These are phyloP conservation scores for Macaca mulatta DNA, from an alignment of 2,113 vertebrate species.

Conservation along the genomic window DNA sequence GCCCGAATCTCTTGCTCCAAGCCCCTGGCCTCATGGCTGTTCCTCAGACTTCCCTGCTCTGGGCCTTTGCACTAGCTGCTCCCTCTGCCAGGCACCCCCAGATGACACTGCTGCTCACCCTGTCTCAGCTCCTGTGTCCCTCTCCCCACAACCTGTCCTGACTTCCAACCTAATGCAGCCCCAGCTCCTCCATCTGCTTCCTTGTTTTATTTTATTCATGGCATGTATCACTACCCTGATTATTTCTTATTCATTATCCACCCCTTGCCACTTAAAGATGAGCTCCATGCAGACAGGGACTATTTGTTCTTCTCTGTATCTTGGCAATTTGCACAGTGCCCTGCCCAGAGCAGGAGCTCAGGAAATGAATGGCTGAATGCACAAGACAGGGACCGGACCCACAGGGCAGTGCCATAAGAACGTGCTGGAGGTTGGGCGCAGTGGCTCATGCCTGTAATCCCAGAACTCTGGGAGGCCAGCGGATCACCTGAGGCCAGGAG, in stretches of 20 bases:
- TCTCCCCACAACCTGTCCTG: not conserved
- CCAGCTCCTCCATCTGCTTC: not conserved
- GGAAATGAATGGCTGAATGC: not conserved
- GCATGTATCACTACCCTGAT: not conserved
- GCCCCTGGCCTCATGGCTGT: not conserved
- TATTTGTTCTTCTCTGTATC: not conserved
- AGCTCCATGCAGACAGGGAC: not conserved
- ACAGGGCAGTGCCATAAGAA: not conserved
- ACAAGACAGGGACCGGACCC: not conserved
- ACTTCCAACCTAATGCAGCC: not conserved
- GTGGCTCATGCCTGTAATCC: too few relatives aligned
- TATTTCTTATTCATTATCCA: not conserved
- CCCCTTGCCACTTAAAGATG: not conserved
- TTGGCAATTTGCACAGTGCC: not conserved
- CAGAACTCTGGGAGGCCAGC: too few relatives aligned
- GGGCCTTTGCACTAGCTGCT: not conserved
- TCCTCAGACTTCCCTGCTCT: not conserved
- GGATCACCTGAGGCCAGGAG: too few relatives aligned
- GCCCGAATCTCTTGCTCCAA: not conserved
- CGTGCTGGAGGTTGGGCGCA: not conserved
- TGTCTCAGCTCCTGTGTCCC: accelerated
- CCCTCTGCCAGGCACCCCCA: not conserved
- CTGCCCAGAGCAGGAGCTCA: not conserved
- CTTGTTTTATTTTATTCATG: not conserved
- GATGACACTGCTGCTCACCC: not conserved